A percentile compares a stretch with the other conserved stretches of the same genome.
phyloP scores from a whole-genome alignment of 2,888 invertebrate genomes.

The Scaptomyza polygonia region DNA sequence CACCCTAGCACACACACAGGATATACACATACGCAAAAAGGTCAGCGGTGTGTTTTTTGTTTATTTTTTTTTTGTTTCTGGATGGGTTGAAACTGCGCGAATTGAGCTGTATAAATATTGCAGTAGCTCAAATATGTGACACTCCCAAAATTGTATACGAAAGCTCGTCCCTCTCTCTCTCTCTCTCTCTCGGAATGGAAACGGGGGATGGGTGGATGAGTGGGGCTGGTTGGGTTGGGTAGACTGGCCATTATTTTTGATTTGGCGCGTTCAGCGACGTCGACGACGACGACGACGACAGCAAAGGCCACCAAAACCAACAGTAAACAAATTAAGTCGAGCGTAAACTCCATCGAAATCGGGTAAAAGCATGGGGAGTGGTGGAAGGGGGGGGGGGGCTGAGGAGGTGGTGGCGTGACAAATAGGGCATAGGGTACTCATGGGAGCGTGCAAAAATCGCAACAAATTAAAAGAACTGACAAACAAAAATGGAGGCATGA shows the following conservation, averaged over 20 bases:
- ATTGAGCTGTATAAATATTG: slow-evolving; percentile 63
- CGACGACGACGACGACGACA: slow-evolving; percentile 49
- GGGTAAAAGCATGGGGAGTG: too few species aligned
- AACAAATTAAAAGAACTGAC: slow-evolving; percentile 72
- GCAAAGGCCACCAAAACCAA: slow-evolving; percentile 68
- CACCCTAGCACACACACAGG: slow-evolving; percentile 21
- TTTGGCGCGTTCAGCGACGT: slow-evolving; percentile 52
- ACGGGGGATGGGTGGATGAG: background rate
- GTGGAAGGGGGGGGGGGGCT: background rate
- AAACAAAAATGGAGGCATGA: slow-evolving; percentile 47
- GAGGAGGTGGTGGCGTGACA: background rate
- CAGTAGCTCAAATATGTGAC: slow-evolving; percentile 68
- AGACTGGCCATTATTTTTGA: slow-evolving; percentile 71
- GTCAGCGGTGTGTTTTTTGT: too few species aligned
- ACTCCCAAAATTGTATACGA: slow-evolving; percentile 31
- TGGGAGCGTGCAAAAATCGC: slow-evolving; percentile 71
- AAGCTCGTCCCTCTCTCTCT: background rate
- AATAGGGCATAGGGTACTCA: slow-evolving; percentile 21
- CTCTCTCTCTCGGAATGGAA: background rate
- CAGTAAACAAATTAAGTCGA: slow-evolving; percentile 79
- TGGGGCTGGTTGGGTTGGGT: background rate
- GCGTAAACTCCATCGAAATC: slow-evolving; percentile 66
- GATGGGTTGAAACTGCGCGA: slow-evolving; percentile 7
- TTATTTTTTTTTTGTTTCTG: slow-evolving; percentile 5
- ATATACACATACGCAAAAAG: slow-evolving; percentile 11